Evolutionary conservation across 1,140 invertebrate species (phyloP), one percentile per base, ranked within the genome.

Genomic region (Eciton burchellii): DNA sequence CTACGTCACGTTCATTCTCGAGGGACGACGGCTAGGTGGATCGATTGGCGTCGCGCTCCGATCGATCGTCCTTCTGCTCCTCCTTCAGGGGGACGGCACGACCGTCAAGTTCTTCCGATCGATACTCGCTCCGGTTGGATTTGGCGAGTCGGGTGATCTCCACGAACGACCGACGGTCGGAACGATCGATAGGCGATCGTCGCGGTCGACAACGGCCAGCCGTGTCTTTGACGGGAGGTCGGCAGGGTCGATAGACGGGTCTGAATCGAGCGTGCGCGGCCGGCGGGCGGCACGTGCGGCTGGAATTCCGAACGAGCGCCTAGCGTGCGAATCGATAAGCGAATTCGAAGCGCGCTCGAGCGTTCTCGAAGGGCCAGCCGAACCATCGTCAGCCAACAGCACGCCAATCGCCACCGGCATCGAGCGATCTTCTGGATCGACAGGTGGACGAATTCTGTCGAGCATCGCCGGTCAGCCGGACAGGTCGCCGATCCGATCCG

Each of bases 11-110:
- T 57, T 62, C 63, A 45, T 60, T 21, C 63, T 59, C 81, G 74
- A 74, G 72, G 73, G 54, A 86, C 84, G 71, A 84, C 60, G 52
- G 29, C 47, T 41, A 63, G 62, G 21, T 54, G 74, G 70, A 52
- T 72, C 71, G 19, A 21, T 43, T 16, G 70, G 29, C 19, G 49
- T 41, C 11, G 59, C 63, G 66, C 29, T 63, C 35, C n/a, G 56
- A 57, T 63, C 45, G 82, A 24, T 74, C 47, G 12, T 76, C 59
- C 66, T 21, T 24, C 19, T n/a, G 11, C 24, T 71, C 65, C 14
- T 71, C 11, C 3, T 49, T 9, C 47, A 35, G 19, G n/a, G n/a
- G n/a, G 60, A 41, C 60, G 49, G 14, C 60, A 29, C 43, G 29
- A 45, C 45, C n/a, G 16, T 52, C 19, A 11, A 47, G 16, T 21